A percentile compares a stretch with the other conserved stretches of the same genome.
Conservation (phyloP, 2,888 invertebrate genomes). For the Ophioninae sp. region DNA sequence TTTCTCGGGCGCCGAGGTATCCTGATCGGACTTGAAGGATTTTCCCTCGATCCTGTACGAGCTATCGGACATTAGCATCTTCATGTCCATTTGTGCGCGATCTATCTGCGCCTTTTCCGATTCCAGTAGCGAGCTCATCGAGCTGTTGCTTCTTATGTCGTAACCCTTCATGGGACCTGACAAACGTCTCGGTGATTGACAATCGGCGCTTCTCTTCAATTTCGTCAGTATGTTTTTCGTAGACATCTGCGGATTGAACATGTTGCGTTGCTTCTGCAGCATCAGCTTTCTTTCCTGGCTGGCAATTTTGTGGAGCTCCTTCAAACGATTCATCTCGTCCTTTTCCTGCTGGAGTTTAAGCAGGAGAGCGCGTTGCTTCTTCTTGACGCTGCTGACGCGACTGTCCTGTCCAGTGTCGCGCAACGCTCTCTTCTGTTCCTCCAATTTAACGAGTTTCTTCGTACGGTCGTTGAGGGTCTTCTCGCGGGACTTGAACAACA, state of each 20-base stretch:
- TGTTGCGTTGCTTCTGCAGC: constrained; percentile 82
- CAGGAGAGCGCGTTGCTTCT: constrained; percentile 86
- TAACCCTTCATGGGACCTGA: constrained; percentile 83
- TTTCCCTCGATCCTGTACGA: constrained; percentile 66
- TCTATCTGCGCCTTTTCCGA: constrained; percentile 79
- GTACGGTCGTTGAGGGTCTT: constrained; percentile 86
- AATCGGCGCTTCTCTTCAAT: constrained; percentile 81
- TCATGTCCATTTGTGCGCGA: constrained; percentile 73
- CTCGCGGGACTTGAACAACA: constrained; percentile 86
- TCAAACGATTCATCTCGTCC: constrained; percentile 85
- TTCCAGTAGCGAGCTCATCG: constrained; percentile 78
- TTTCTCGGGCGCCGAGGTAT: constrained; percentile 64
- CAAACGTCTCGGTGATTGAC: constrained; percentile 79
- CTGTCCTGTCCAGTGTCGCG: constrained; percentile 79
- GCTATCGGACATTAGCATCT: constrained; percentile 70
- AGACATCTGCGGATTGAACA: constrained; percentile 82
- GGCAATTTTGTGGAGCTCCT: constrained; percentile 82
- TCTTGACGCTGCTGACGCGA: constrained; percentile 83
- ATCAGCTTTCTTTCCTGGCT: constrained; percentile 83
- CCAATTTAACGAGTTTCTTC: constrained; percentile 82
- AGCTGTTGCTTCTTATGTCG: constrained; percentile 81
- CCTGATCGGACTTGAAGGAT: constrained; percentile 59
- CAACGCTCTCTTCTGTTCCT: constrained; percentile 84
- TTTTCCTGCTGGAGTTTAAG: constrained; percentile 86
- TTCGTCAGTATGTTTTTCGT: constrained; percentile 82